phyloP scores from a whole-genome alignment of 2,797 vertebrate genomes.

The Phoebastria nigripes region DNA sequence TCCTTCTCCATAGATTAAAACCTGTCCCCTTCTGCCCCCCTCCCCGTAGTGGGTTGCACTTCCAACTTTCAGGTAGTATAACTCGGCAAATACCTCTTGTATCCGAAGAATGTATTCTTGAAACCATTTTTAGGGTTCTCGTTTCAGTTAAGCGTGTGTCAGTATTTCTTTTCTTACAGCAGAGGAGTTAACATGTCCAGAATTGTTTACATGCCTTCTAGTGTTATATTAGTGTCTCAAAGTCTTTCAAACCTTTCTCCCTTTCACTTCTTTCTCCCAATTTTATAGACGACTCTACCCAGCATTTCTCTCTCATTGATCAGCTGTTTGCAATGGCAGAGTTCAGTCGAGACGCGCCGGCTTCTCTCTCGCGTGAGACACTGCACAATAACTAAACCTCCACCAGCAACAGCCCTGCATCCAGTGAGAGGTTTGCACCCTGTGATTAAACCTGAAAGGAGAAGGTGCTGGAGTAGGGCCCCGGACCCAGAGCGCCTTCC shows the following conservation, averaged over 20 bases:
- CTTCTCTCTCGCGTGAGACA: not conserved
- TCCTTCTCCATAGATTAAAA: not conserved
- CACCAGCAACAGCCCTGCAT: not conserved
- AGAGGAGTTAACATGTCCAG: not conserved
- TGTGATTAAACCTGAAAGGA: not conserved
- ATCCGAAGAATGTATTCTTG: constrained; percentile 66
- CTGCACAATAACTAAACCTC: not conserved
- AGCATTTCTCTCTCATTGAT: not conserved
- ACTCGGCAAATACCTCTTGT: constrained; percentile 67
- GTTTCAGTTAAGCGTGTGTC: constrained; percentile 13
- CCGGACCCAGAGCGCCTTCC: rapidly evolving
- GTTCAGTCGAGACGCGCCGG: not conserved
- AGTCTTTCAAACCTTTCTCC: not conserved
- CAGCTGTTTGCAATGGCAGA: not conserved
- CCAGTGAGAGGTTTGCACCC: not conserved
- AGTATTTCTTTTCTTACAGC: constrained; percentile 18
- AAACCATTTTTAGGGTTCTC: not conserved
- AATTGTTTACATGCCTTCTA: constrained; percentile 29
- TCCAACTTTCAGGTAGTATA: constrained; percentile 45
- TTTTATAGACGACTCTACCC: not conserved
- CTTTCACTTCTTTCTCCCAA: not conserved
- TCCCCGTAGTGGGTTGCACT: not conserved
- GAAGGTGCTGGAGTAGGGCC: not conserved
- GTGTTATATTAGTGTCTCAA: not conserved
- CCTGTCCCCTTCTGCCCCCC: not conserved